These are phyloP conservation scores for Wasmannia auropunctata DNA, from an alignment of 1,140 invertebrate genomes.

Conservation along the genomic window DNA sequence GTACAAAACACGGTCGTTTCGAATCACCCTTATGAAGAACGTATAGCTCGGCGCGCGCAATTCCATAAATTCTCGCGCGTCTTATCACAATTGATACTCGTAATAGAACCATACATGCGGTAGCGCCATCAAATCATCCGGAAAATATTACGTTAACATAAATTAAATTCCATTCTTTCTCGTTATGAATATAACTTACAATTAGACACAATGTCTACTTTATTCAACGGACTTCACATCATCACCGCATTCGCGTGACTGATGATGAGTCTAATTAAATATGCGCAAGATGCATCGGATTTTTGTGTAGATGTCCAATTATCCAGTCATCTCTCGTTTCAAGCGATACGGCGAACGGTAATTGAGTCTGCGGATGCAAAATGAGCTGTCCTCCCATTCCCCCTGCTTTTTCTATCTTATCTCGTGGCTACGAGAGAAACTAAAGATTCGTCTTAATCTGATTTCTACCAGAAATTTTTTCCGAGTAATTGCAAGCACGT, in stretches of 20 bases:
- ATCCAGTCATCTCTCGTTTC: constrained; percentile 49
- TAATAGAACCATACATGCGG: neutral
- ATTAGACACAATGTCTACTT: neutral
- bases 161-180: constrained; percentile 10
- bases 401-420: neutral
- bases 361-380: constrained; percentile 38
- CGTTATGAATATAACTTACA: neutral
- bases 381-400: neutral
- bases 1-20: neutral
- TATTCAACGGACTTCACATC: constrained; percentile 1
- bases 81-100: neutral
- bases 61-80: neutral
- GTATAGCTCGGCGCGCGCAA: neutral
- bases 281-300: constrained; percentile 36
- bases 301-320: constrained; percentile 49
- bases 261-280: constrained; percentile 38
- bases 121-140: neutral
- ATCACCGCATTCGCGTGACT: neutral
- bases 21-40: neutral
- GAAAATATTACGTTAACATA: constrained; percentile 10
- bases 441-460: constrained; percentile 7
- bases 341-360: constrained; percentile 12
- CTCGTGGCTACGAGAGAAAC: neutral
- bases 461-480: too few species aligned
- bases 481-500: too few species aligned